Base-by-base conservation (phyloP, 2,113 vertebrate species). In the Paracanthobrama guichenoti region DNA sequence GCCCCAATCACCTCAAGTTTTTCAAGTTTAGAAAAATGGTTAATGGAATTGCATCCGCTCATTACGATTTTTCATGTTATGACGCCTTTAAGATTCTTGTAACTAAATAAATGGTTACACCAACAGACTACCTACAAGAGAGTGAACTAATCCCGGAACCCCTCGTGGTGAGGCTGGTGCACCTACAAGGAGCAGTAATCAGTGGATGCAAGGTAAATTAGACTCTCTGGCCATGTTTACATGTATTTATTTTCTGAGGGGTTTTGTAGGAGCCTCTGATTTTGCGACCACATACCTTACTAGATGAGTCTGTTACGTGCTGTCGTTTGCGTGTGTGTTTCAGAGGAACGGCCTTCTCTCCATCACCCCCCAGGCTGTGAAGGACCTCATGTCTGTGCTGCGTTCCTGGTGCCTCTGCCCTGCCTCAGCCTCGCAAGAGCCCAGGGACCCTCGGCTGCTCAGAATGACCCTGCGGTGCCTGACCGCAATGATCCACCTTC, bases 341-440 rank as follows among this genome's bases (percentile, higher is more conserved):
- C 90, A 99, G 98, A 94, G 94, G 83, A 99, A 98, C 0, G 97
- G 96, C 3, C 95, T 98, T 59, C 89, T 91, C 83, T 95, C 93
- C 75, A 92, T 97, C 91, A 96, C 95, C 0, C 84, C 95, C 0
- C 84, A 91, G 6, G 93, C 96, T 0, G 94, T 97, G 16, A 94
- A 96, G 22, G 95, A 94, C 79, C 92, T 99, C 53, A 94, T 99
- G 92, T 91, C 89, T 31, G 90, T 98, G 1, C 91, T 99, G 18
- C 93, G 85, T 46, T 90, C 85, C 3, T 96, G 95, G 71, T 95
- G 95, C 69, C 90, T 79, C 48, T 57, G 35, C 3, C 22, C 87
- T 6, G 84, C 18, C 0, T 35, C 78, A 3, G 6, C 85, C 7
- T 83, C 12, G 0, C 24, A 79, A 3, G 88, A 85, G 0, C 76